Evolutionary conservation across 2,888 invertebrate species (phyloP), one percentile per base, ranked within the genome.

Genomic region (Belgica antarctica): DNA sequence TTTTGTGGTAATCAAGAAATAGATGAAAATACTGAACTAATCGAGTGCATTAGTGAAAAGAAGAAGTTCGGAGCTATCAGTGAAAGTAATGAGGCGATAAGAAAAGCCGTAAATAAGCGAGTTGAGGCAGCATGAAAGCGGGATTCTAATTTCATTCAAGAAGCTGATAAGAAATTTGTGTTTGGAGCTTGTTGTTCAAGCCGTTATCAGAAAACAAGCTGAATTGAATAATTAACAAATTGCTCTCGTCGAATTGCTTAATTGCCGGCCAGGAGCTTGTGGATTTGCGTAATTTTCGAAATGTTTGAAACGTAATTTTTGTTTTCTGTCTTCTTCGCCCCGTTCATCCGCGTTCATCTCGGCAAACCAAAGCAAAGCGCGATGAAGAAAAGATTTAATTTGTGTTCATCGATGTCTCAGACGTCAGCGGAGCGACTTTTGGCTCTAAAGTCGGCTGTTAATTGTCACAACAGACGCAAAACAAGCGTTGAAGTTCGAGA

Each of bases 21-120:
- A 41, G 41, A 7, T 52, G 52, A 52, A 52, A 52, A 10, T 10
- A 41, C 24, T 8, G 24, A 7, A 24, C 2, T 4, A 22, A 59
- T 59, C 3, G 25, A 27, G 27, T 24, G 59, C 59, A 59, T 27
- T 59, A 59, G 27, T 47, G 27, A 41, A 17, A 65, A 8, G 15
- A 10, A 68, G 27, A 65, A 46, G 46, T 65, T n/a, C 5, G 5
- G 8, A 19, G 1, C n/a, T 12, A 57, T 57, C 34, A 57, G 31
- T 57, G 68, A 52, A 57, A 57, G 57, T 68, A 66, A 47, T 15
- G 19, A 66, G 17, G 15, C 28, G 68, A 68, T 57, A 68, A 57
- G 22, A 68, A 27, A 47, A 28, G 27, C 22, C 10, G n/a, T 2
- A 52, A 27, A 57, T 57, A 65, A 34, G 7, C 4, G 22, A 19